These are phyloP conservation scores for Lasioglossum oenotherae DNA, from an alignment of 2,888 invertebrate genomes.

Conservation along the genomic window DNA sequence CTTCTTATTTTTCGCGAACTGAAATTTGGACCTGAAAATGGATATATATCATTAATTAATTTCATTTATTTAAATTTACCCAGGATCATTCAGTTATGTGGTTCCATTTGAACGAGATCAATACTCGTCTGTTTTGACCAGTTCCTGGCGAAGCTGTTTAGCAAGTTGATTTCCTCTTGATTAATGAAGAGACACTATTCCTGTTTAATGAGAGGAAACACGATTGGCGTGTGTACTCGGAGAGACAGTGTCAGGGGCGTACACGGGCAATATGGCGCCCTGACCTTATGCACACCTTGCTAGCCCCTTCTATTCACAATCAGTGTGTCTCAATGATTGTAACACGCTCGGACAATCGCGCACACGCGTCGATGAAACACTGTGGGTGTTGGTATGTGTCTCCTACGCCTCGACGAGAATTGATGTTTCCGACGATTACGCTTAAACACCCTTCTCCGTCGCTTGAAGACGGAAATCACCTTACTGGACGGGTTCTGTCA, in stretches of 20 bases:
- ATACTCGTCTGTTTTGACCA: neutral
- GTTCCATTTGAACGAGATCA: too few relatives aligned
- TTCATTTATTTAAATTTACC: too few relatives aligned
- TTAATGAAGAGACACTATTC: neutral
- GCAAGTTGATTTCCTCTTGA: neutral
- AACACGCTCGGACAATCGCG: conserved; percentile 47
- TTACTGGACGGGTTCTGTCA: conserved; percentile 15
- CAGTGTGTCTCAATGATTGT: conserved; percentile 7
- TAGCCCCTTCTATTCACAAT: neutral
- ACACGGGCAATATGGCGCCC: conserved; percentile 46
- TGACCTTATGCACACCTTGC: conserved; percentile 64
- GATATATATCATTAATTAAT: too few relatives aligned
- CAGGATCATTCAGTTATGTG: too few relatives aligned
- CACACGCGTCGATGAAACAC: conserved; percentile 15
- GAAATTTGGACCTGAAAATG: too few relatives aligned
- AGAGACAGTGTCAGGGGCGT: conserved; percentile 70
- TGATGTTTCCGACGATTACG: conserved; percentile 82
- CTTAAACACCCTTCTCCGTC: conserved; percentile 70
- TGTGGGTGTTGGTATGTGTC: conserved; percentile 73
- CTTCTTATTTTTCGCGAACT: too few relatives aligned
- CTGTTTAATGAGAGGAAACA: neutral
- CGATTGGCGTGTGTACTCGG: neutral
- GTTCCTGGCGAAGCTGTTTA: neutral
- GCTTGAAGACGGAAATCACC: conserved; percentile 68
- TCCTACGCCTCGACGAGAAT: conserved; percentile 78